Evolutionary conservation across 2,888 invertebrate species (phyloP).

Genomic region (Archips xylosteana): DNA sequence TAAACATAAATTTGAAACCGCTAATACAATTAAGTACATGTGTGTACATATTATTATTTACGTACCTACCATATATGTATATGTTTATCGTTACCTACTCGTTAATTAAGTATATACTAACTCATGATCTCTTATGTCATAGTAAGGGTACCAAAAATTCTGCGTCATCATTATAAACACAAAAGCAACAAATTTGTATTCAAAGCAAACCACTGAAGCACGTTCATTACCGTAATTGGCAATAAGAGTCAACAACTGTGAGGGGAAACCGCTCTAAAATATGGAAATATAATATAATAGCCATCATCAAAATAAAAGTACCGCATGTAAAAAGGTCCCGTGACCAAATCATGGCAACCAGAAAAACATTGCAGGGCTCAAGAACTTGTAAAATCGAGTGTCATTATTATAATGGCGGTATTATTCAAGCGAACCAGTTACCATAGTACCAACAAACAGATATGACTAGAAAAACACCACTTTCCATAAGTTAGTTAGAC

Average conservation of each 20-base stretch:
- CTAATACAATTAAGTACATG: too few species aligned
- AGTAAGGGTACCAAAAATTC: constrained; percentile 29
- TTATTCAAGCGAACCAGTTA: constrained; percentile 36
- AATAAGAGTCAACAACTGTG: constrained; percentile 49
- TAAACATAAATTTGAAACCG: too few species aligned
- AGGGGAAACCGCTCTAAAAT: constrained; percentile 31
- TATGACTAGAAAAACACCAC: constrained; percentile 3
- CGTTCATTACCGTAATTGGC: constrained; percentile 60
- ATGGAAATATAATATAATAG: constrained; percentile 29
- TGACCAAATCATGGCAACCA: constrained; percentile 17
- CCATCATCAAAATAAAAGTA: constrained; percentile 27
- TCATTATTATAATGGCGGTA: constrained; percentile 27
- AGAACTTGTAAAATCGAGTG: constrained; percentile 17
- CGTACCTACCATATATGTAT: too few species aligned
- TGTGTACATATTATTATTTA: too few species aligned
- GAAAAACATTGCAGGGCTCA: constrained; percentile 24
- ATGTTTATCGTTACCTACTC: background rate
- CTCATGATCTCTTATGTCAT: background rate
- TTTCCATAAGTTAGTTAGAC: constrained; percentile 4
- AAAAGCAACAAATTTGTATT: constrained; percentile 59
- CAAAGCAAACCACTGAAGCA: constrained; percentile 50
- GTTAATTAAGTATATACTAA: constrained; percentile 2
- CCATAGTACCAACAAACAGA: constrained; percentile 17
- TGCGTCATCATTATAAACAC: constrained; percentile 51
- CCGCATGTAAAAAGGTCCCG: constrained; percentile 32